phyloP scores from a whole-genome alignment of 2,888 invertebrate species.

The Atethmia centrago region DNA sequence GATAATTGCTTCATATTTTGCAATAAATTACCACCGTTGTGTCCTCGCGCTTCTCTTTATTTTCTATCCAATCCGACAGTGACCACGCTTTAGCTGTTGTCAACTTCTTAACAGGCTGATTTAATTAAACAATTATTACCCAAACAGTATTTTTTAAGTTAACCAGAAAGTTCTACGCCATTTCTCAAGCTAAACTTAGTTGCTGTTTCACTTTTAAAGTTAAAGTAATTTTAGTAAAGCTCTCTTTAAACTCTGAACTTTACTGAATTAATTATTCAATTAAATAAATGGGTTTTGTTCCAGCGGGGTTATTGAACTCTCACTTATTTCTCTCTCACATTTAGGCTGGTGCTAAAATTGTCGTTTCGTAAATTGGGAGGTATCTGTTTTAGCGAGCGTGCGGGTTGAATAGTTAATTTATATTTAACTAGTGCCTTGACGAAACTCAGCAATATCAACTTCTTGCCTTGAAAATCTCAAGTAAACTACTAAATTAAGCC shows the following conservation, averaged over 20 bases:
- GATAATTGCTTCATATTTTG: no score
- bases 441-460: not conserved
- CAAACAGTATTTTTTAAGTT: conserved; percentile 23
- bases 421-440: not conserved
- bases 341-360: not conserved
- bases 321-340: conserved; percentile 1
- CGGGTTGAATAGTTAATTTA: not conserved
- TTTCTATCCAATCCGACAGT: no score
- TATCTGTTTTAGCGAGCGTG: not conserved
- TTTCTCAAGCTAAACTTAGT: conserved; percentile 32
- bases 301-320: conserved; percentile 6
- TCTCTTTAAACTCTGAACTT: conserved; percentile 34
- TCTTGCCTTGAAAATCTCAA: not conserved
- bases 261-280: conserved; percentile 52
- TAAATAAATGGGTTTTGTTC: conserved; percentile 42
- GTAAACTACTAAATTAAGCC: not conserved
- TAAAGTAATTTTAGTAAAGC: conserved; percentile 42
- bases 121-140: not conserved
- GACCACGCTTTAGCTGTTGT: no score
- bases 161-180: conserved; percentile 7
- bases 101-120: not conserved
- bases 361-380: not conserved
- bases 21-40: no score
- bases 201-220: conserved; percentile 46
- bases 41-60: no score